Evolutionary conservation across 2,888 invertebrate genomes (phyloP).

Genomic region (Stenodera caucasica): DNA sequence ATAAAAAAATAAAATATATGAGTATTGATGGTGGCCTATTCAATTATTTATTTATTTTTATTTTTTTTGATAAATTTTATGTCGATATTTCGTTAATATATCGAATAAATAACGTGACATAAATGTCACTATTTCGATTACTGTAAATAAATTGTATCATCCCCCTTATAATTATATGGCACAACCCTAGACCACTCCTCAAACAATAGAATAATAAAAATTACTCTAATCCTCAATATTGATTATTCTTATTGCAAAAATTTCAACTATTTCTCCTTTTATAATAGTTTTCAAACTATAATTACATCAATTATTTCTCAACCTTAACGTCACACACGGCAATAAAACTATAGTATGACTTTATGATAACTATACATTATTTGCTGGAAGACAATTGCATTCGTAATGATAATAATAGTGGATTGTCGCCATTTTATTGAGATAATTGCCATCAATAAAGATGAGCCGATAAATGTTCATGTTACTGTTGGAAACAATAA

Average conservation of each 20-base stretch:
- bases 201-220: slow-evolving; percentile 21
- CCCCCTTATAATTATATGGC: slow-evolving; percentile 50
- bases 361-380: slow-evolving; percentile 8
- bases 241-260: slow-evolving; percentile 25
- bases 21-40: slow-evolving; percentile 26
- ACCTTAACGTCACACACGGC: neutral
- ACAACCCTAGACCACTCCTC: slow-evolving; percentile 42
- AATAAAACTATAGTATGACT: neutral
- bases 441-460: neutral
- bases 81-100: slow-evolving; percentile 28
- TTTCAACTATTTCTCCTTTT: slow-evolving; percentile 11
- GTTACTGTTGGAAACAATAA: neutral
- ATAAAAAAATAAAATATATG: too few species aligned
- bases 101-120: slow-evolving; percentile 43
- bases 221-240: slow-evolving; percentile 44
- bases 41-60: slow-evolving; percentile 10
- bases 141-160: slow-evolving; percentile 43
- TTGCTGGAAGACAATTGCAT: neutral
- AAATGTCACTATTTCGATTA: slow-evolving; percentile 39
- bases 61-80: slow-evolving; percentile 10
- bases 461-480: neutral
- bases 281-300: slow-evolving; percentile 10
- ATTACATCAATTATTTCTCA: neutral
- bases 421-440: slow-evolving; percentile 9
- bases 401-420: slow-evolving; percentile 9